Conservation (phyloP, 2,888 invertebrate genomes). For the Synanthedon myopaeformis region DNA sequence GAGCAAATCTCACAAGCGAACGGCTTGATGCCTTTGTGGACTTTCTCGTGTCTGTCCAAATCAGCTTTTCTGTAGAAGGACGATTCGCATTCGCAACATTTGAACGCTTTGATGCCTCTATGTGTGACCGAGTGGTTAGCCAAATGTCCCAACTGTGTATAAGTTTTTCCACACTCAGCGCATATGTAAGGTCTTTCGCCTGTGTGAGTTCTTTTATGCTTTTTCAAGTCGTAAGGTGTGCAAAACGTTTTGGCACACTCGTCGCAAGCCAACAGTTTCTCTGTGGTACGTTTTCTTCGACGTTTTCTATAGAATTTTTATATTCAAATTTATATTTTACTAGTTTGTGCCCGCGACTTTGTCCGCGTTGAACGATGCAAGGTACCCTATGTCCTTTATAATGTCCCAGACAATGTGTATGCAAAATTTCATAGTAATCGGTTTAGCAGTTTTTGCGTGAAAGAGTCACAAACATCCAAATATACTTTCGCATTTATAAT, state of each 20-base stretch:
- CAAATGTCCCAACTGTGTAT: conserved; percentile 49
- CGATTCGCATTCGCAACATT: conserved; percentile 38
- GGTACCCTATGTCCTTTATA: no score
- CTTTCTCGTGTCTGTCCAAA: conserved; percentile 46
- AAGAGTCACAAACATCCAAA: no score
- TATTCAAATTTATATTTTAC: no score
- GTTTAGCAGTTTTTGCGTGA: no score
- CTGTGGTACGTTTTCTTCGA: conserved; percentile 10
- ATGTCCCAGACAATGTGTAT: no score
- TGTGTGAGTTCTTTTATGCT: conserved; percentile 43
- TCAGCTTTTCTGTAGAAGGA: conserved; percentile 53
- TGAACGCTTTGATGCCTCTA: conserved; percentile 38
- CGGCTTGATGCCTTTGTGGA: conserved; percentile 47
- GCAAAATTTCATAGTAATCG: no score
- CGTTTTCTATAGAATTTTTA: conserved; percentile 7
- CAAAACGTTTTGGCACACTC: conserved; percentile 41
- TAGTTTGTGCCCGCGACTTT: no score
- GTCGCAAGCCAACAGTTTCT: conserved; percentile 31
- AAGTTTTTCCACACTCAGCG: conserved; percentile 49
- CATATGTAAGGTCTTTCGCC: conserved; percentile 58
- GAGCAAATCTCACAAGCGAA: conserved; percentile 46
- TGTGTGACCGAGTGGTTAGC: conserved; percentile 1
- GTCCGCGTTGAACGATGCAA: no score
- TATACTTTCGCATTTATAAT: no score
- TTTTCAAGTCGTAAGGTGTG: conserved; percentile 42